Conservation (phyloP, 2,888 invertebrate species). For the Cryptosula pallasiana region DNA sequence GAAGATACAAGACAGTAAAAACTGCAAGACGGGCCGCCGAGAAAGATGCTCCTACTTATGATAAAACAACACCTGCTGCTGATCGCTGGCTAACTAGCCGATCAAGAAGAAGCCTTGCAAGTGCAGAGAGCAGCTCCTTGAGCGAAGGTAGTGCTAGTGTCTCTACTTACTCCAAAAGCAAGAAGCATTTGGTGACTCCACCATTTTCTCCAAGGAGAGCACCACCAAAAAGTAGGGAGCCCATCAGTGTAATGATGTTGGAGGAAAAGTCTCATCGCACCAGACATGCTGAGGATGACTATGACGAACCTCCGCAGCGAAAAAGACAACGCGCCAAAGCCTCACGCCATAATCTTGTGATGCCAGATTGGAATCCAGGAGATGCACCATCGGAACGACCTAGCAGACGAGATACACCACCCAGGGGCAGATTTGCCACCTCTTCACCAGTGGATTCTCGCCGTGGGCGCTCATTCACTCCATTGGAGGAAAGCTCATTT, state of each 20-base stretch:
- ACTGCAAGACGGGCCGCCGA: neutral
- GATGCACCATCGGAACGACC: neutral
- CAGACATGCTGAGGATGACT: neutral
- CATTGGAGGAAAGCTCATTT: neutral
- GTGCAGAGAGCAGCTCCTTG: neutral
- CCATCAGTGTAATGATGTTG: neutral
- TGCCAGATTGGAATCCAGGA: conserved; percentile 19
- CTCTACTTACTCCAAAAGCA: neutral
- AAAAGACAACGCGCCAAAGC: neutral
- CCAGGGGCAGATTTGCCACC: neutral
- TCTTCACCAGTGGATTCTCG: neutral
- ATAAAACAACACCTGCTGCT: neutral
- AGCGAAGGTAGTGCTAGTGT: neutral
- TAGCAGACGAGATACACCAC: conserved; percentile 1
- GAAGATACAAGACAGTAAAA: neutral
- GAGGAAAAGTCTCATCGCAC: conserved; percentile 1
- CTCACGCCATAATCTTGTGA: neutral
- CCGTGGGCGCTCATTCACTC: neutral
- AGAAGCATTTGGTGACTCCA: conserved; percentile 8
- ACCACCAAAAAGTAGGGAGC: neutral
- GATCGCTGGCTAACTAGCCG: neutral
- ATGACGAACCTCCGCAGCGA: neutral
- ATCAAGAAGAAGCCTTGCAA: neutral
- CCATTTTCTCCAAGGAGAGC: neutral
- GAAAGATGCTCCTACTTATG: neutral